Percentiles rank a stretch among this genome's conserved stretches.
Conservation (phyloP, 2,113 vertebrate species). For the Ageneiosus marmoratus region DNA sequence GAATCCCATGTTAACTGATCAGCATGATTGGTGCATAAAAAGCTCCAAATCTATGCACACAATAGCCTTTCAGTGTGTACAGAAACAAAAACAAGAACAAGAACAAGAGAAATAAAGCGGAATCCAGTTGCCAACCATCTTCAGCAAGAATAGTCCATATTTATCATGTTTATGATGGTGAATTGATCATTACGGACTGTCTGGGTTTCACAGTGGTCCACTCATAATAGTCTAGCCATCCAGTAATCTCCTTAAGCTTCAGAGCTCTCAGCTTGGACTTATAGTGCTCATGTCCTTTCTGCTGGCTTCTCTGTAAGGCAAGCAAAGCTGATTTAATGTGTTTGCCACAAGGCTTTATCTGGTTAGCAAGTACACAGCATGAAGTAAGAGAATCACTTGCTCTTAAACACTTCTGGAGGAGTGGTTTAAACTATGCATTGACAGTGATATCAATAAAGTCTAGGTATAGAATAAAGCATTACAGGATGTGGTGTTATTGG, state of each 20-base stretch:
- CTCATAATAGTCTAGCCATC: conserved; percentile 5
- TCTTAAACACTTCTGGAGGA: conserved; percentile 1
- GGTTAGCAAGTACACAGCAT: background rate
- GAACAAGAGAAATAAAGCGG: background rate
- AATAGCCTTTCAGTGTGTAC: background rate
- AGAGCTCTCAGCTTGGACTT: background rate
- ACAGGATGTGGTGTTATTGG: background rate
- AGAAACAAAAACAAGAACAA: background rate
- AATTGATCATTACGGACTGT: conserved; percentile 28
- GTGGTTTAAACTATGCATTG: background rate
- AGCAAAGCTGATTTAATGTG: conserved; percentile 10
- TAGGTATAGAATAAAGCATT: background rate
- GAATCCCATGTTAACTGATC: background rate
- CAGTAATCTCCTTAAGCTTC: conserved; percentile 23
- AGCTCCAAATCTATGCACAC: background rate
- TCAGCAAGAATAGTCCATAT: background rate
- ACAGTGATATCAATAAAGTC: background rate
- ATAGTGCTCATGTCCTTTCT: background rate
- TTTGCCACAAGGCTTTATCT: conserved; percentile 3
- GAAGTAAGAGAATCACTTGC: background rate
- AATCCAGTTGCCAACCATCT: background rate
- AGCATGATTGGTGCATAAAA: background rate
- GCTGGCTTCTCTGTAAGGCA: background rate
- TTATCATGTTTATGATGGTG: background rate
- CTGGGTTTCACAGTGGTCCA: background rate